Base-by-base conservation (phyloP, 2,113 vertebrate genomes). In the Alosa alosa region DNA sequence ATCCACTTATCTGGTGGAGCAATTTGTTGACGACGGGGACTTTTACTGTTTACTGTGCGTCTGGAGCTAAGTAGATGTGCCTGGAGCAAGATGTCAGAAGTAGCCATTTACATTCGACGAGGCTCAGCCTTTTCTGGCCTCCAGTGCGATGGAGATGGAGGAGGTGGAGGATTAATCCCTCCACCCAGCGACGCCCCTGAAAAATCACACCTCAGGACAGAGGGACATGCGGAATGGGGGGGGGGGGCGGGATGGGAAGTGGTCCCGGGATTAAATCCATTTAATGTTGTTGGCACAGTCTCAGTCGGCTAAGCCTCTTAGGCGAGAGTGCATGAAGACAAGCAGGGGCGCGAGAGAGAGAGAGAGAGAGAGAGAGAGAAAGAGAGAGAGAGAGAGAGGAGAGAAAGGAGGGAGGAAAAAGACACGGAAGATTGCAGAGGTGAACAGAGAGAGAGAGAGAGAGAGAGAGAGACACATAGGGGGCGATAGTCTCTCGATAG, bases 251-350 rank as follows among this genome's bases (percentile, higher is more conserved):
- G 41, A 82, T 81, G 20, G 50, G 46, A 41, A 49, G 47, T 84
- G 68, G 41, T 36, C 49, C 72, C 13, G 31, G 64, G 82, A 84
- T 20, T 64, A 57, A 83, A 41, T 64, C 75, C 57, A 60, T 86
- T 88, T 81, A 84, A 84, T 87, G 86, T 72, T 41, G 81, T 68
- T 78, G 72, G 72, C 81, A 72, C 81, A 41, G 84, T 72, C 82
- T n/a, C 9, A 85, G 45, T 52, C 36, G 0, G 78, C 82, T 86
- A 84, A 89, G 86, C 82, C 83, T 46, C 57, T 83, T 88, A 87
- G 72, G 85, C 20, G 25, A 68, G 83, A 22, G 45, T 13, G 45
- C 25, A 31, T 15, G 45, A 84, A 50, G 50, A 78, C 44, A n/a
- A 44, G 22, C 41, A 78, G 60, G 68, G 25, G 60, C 15, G 41